Base-by-base conservation (phyloP, 2,113 vertebrate species). In the Corythaixoides concolor region DNA sequence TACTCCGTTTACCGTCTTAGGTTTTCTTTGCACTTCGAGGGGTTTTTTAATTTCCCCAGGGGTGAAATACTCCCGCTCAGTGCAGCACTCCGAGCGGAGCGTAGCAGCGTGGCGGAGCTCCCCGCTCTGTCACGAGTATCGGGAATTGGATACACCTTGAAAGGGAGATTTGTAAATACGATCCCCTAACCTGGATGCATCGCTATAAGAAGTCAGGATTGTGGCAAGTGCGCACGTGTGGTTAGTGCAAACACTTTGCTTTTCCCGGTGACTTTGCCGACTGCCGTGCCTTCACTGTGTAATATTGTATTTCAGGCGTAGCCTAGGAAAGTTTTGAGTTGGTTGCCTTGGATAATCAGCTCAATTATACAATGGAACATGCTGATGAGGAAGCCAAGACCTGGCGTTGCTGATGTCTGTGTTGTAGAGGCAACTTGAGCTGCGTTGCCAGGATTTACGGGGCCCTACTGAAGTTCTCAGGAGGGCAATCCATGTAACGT, bases 81-180 rank as follows among this genome's bases (percentile, higher is more conserved):
- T 55, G 17, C 37, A 79, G 43, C 43, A 26, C 62, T 80, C 30
- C 27, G 12, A 27, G 72, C 37, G 69, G 70, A 23, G 45, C 58
- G 39, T 32, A 23, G 73, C 60, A 55, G 70, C 7, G 1, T 74
- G 62, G 39, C 2, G 0, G 33, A 84, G 58, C 84, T 94, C 74
- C 50, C 9, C 3, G 2, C 18, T 52, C 58, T 91, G 43, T 37
- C 77, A 30, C 1, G 1, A 76, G 16, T 73, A 85, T 45, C 58
- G 33, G 91, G 82, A 94, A 97, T 69, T 77, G 47, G 90, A 96
- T 93, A 88, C 0, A 30, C 63, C 88, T 90, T 86, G 76, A 93
- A 96, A 95, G 69, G 41, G 39, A 52, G 35, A 13, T 90, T 41
- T 78, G 72, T 53, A 26, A 68, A 56, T 6, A 13, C 4, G 74